Evolutionary conservation across 2,113 vertebrate genomes (phyloP).

Genomic region (Trochalopteron elliotii): DNA sequence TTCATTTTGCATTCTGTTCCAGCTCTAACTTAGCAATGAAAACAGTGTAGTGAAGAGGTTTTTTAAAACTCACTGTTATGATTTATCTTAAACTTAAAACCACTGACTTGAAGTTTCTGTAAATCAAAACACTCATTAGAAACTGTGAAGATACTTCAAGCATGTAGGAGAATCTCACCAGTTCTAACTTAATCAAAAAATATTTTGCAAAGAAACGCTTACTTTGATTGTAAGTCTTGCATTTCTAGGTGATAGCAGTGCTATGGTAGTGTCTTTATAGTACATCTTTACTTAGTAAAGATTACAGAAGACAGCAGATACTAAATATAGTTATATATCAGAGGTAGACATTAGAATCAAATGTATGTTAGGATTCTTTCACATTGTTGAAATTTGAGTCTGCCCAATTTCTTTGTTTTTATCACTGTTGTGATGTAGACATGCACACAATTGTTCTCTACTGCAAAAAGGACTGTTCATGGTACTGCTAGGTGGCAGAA

Average conservation of each 20-base stretch:
- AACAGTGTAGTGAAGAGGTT: not conserved
- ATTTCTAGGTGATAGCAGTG: not conserved
- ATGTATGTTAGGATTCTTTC: not conserved
- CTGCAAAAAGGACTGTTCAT: not conserved
- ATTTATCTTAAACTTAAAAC: not conserved
- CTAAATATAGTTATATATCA: not conserved
- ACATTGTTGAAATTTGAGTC: not conserved
- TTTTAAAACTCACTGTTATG: not conserved
- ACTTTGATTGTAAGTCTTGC: not conserved
- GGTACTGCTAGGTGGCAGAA: not conserved
- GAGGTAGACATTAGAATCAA: not conserved
- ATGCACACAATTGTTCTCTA: not conserved
- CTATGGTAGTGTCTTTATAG: too few species aligned
- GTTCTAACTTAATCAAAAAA: not conserved
- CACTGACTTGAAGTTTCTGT: not conserved
- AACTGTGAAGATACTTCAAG: not conserved
- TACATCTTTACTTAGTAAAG: not conserved
- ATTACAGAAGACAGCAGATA: not conserved
- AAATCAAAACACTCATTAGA: not conserved
- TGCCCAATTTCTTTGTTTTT: not conserved
- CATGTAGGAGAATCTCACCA: not conserved
- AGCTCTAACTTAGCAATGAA: not conserved
- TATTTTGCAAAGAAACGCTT: not conserved
- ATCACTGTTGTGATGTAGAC: not conserved
- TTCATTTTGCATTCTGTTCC: not conserved